Evolutionary conservation across 2,113 vertebrate species (phyloP).

Genomic region (Ceratotherium simum): DNA sequence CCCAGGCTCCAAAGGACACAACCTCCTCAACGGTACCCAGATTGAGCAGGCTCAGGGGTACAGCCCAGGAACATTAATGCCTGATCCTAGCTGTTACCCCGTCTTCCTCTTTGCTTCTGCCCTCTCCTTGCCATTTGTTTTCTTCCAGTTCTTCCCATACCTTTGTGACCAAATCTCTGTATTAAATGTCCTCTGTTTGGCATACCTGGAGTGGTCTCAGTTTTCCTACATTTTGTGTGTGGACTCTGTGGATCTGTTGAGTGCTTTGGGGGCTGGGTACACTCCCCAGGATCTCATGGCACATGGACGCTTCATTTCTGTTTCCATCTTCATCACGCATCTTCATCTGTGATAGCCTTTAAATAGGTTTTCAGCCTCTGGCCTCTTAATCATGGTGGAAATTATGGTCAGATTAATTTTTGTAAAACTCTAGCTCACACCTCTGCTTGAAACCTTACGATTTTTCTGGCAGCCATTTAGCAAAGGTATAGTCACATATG

Average conservation of each 20-base stretch:
- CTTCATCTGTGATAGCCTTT: background rate
- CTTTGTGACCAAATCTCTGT: background rate
- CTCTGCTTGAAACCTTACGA: background rate
- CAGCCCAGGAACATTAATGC: background rate
- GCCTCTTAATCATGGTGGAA: background rate
- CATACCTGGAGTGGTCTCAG: background rate
- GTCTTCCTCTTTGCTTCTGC: background rate
- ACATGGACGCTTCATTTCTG: background rate
- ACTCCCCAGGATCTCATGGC: too few species aligned
- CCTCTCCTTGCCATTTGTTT: background rate
- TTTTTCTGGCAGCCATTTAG: background rate
- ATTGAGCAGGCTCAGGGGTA: background rate
- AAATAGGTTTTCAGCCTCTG: background rate
- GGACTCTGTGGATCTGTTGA: background rate
- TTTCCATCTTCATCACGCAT: background rate
- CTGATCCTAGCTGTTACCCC: fast-evolving
- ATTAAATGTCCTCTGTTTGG: background rate
- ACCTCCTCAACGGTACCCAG: background rate
- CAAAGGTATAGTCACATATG: background rate
- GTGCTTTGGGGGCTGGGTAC: background rate
- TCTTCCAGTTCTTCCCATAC: background rate
- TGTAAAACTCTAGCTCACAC: background rate
- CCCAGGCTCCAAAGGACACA: background rate
- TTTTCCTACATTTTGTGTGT: background rate
- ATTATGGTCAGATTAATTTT: background rate